phyloP scores from a whole-genome alignment of 2,888 invertebrate genomes.

The Anodontia alba region DNA sequence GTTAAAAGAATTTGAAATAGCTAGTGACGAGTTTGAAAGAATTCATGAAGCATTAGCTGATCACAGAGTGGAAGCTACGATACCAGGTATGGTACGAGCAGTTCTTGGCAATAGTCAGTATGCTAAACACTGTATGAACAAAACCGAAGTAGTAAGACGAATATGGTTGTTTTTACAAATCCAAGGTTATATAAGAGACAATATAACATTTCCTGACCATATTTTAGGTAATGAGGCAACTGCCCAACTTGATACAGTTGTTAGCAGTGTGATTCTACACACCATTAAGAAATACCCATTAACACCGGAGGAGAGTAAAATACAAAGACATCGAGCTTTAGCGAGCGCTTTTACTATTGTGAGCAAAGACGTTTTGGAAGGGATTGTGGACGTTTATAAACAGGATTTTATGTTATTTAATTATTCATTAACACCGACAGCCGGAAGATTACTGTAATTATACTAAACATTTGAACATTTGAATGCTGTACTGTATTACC shows the following conservation, averaged over 20 bases:
- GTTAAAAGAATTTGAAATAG: neutral
- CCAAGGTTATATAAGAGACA: constrained; percentile 13
- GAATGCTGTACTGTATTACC: too few species aligned
- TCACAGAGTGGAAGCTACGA: neutral
- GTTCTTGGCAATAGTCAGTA: neutral
- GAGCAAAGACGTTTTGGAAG: neutral
- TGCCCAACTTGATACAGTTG: neutral
- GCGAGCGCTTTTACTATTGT: constrained; percentile 15
- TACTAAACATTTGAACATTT: too few species aligned
- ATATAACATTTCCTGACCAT: neutral
- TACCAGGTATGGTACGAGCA: constrained; percentile 27
- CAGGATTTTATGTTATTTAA: constrained; percentile 19
- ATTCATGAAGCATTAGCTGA: constrained; percentile 10
- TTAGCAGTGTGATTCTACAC: neutral
- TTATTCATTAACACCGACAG: constrained; percentile 1
- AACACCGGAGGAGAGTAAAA: constrained; percentile 11
- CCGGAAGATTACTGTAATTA: too few species aligned
- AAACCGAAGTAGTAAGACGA: neutral
- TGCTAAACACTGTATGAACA: too few species aligned
- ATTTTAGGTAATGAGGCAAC: neutral
- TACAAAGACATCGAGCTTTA: constrained; percentile 4
- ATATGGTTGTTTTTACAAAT: constrained; percentile 20
- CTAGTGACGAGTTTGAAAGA: neutral
- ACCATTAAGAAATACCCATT: neutral
- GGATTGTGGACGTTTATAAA: constrained; percentile 11